Evolutionary conservation across 2,113 vertebrate species (phyloP), one percentile per base, ranked within the genome.

Genomic region (Callionymus lyra): DNA sequence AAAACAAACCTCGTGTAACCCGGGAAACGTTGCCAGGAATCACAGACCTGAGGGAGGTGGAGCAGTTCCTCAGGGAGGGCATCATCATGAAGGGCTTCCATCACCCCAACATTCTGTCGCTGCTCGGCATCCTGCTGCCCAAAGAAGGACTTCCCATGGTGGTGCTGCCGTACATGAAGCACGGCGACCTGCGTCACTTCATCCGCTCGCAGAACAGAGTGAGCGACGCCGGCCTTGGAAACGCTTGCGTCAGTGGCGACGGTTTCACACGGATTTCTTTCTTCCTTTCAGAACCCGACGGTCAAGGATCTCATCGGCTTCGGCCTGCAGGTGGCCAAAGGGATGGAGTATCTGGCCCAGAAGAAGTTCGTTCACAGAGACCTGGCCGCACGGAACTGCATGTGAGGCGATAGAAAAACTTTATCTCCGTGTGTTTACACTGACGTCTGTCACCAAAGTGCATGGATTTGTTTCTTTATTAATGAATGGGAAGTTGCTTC

Each of bases 321-420:
- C 0, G 93, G 94, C 31, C 88, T 97, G 42, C 95, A 98, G 64
- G 95, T 97, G 47, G 91, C 94, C 41, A 84, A 67, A 16, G 95
- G 95, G 31, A 98, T 98, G 95, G 88, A 92, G 49, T 98, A 97
- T 79, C 78, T 98, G 71, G 88, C 92, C 6, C 83, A 88, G 49
- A 91, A 85, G 65, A 97, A 97, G 53, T 96, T 98, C 70, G 94
- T 98, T 39, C 95, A 98, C 68, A 80, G 94, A 70, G 94, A 97
- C 65, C 79, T 97, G 59, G 95, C 95, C 5, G 94, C 94, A 16
- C 87, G 94, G 36, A 98, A 97, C 79, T 98, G 95, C 89, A 98
- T 98, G 95, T 98, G 59, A 92, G 94, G 77, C 47, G 48, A 47
- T 61, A 40, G 44, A 33, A 51, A 13, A 17, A n/a, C 11, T 21